Conservation (phyloP, 2,888 invertebrate genomes). For the Patella caerulea region DNA sequence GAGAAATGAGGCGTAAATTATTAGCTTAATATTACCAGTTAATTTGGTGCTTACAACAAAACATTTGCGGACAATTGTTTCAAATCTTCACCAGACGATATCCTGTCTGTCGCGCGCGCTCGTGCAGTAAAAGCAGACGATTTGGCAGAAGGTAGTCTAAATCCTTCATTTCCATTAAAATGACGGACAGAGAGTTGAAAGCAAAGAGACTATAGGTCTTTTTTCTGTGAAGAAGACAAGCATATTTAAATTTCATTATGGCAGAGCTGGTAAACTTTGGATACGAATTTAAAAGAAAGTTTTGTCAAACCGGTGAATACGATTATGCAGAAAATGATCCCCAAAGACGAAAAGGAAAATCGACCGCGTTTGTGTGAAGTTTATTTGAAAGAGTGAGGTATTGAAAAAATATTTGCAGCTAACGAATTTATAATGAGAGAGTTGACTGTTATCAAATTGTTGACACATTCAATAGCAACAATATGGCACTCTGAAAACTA, state of each 20-base stretch:
- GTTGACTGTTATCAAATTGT: background rate
- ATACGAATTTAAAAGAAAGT: constrained; percentile 9
- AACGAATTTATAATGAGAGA: constrained; percentile 6
- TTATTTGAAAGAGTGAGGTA: background rate
- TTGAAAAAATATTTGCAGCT: background rate
- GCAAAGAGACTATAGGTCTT: background rate
- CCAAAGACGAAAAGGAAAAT: background rate
- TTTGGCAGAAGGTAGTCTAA: constrained; percentile 23
- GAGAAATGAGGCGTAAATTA: constrained; percentile 37
- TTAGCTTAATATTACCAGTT: constrained; percentile 33
- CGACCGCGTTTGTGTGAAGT: constrained; percentile 3
- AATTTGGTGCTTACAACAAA: constrained; percentile 31
- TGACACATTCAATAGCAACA: constrained; percentile 12
- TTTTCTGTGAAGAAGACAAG: constrained; percentile 22
- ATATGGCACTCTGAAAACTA: constrained; percentile 24
- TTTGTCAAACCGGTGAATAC: background rate
- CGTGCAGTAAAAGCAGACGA: constrained; percentile 26
- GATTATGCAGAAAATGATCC: constrained; percentile 2
- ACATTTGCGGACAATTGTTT: constrained; percentile 14
- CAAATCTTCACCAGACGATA: background rate
- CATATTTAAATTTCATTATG: constrained; percentile 24
- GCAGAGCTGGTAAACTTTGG: constrained; percentile 26
- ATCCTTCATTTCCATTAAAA: constrained; percentile 38
- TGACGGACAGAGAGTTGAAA: constrained; percentile 17
- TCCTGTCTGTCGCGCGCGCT: constrained; percentile 7